Evolutionary conservation across 1,140 invertebrate species (phyloP), one percentile per base, ranked within the genome.

Genomic region (Bombus polaris): DNA sequence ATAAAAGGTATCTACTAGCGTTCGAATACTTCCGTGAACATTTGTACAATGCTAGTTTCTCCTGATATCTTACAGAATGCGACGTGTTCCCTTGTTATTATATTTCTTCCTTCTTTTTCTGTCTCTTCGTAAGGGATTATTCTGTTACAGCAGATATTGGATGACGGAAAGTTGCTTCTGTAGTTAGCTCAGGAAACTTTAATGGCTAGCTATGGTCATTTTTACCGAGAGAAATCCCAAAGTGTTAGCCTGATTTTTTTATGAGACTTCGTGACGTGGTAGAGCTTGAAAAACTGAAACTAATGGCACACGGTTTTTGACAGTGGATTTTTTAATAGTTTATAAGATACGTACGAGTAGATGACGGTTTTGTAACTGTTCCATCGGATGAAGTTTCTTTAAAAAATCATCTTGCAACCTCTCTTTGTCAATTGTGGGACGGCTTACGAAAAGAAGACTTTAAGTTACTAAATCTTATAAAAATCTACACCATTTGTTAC

Each of bases 41-140:
- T n/a, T 12, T 62, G 59, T 62, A 62, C 39, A 47, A 77, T 72
- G 39, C 39, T 77, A 73, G 74, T 85, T 74, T 88, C 32, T 53
- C 3, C 59, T 37, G 44, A n/a, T 59, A 18, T 4, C 18, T 62
- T 76, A 22, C n/a, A 84, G 47, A 80, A n/a, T 18, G 53, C 47
- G 42, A 74, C 39, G 42, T 53, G 18, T 65, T 39, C 22, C 32
- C 32, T 75, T 25, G 15, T 37, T 35, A 9, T 35, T n/a, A 12
- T 15, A 18, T 25, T 28, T 13, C 25, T 3, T 18, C 13, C 32
- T 53, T 13, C 73, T 25, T 25, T 62, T 15, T 59, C 37, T 39
- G 15, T 32, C 25, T 65, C 62, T 57, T 10, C 18, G 22, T 10
- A 10, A 22, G 1, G 68, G 18, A 39, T 68, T 39, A 70, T 28